These are phyloP conservation scores for Tangara arthus DNA, from an alignment of 2,797 vertebrate genomes.

Conservation along the genomic window DNA sequence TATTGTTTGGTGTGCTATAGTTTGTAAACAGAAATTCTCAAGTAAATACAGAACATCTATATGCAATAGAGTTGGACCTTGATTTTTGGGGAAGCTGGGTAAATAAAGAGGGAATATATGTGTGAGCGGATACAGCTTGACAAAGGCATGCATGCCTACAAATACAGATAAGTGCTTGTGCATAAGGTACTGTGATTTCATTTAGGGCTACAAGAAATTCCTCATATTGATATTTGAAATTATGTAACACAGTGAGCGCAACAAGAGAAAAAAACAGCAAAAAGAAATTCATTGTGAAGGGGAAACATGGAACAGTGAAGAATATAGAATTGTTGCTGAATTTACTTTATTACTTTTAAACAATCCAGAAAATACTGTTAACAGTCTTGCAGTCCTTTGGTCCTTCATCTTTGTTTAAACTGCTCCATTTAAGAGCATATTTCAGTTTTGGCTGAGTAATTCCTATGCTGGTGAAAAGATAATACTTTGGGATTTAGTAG, in stretches of 20 bases:
- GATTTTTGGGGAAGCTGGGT: not conserved
- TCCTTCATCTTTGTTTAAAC: not conserved
- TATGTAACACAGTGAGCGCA: not conserved
- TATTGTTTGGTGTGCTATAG: not conserved
- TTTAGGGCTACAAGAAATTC: not conserved
- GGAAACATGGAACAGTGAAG: not conserved
- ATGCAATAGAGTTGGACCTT: not conserved
- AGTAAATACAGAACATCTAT: not conserved
- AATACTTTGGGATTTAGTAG: not conserved
- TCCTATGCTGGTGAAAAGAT: not conserved
- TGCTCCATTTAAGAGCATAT: not conserved
- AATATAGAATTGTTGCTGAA: not conserved
- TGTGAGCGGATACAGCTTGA: not conserved
- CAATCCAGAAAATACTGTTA: not conserved
- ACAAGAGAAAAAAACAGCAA: not conserved
- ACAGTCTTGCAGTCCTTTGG: not conserved
- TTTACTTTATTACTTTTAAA: not conserved
- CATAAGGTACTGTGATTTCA: not conserved
- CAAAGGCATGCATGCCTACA: not conserved
- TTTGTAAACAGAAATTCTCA: not conserved
- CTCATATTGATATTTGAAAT: not conserved
- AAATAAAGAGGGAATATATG: not conserved
- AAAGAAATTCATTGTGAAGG: not conserved
- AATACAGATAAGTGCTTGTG: not conserved
- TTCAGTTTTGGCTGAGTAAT: not conserved